Evolutionary conservation across 2,113 vertebrate species (phyloP), one percentile per base, ranked within the genome.

Genomic region (Larimichthys polyactis): DNA sequence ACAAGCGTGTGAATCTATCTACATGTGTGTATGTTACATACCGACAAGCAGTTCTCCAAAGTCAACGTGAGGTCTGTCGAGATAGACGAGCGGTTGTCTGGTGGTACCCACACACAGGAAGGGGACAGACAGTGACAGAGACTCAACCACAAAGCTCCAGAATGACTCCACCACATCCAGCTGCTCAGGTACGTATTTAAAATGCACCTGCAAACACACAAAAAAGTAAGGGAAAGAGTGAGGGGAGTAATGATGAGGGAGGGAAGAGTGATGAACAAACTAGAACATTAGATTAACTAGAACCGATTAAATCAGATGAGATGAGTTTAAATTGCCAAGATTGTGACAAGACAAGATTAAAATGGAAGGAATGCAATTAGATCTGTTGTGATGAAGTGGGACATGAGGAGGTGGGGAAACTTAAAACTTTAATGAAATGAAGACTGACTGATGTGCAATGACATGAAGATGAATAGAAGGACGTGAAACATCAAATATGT

Each of bases 71-170:
- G 95, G 90, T 76, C 89, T 95, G 87, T 96, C 91, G 71, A 98
- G 86, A 71, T 90, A 96, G 52, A 98, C 91, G 0, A 94, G 60
- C 0, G 97, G 97, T 60, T 98, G 96, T 0, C 87, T 93, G 48
- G 93, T 58, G 2, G 82, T 94, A 52, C 97, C 98, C 75, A 97
- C 96, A 79, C 96, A 93, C 65, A 99, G 93, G 88, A 99, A 97
- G 0, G 96, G 96, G 58, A 98, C 69, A 0, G 93, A 93, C 69
- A 97, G 79, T 0, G 90, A 95, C 69, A 95, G 92, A 59, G 96
- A 94, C 0, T 96, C 95, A 65, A 97, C 94, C 27, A 78, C 72
- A 89, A 99, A 99, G 64, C 89, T 95, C 98, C 97, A 99, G 75
- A 95, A 95, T 0, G 97, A 97, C 91, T 98, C 96, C 5, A 96